Percentiles rank a stretch among this genome's conserved stretches.
phyloP scores from a whole-genome alignment of 2,113 vertebrate species.

The Gobiocypris rarus region DNA sequence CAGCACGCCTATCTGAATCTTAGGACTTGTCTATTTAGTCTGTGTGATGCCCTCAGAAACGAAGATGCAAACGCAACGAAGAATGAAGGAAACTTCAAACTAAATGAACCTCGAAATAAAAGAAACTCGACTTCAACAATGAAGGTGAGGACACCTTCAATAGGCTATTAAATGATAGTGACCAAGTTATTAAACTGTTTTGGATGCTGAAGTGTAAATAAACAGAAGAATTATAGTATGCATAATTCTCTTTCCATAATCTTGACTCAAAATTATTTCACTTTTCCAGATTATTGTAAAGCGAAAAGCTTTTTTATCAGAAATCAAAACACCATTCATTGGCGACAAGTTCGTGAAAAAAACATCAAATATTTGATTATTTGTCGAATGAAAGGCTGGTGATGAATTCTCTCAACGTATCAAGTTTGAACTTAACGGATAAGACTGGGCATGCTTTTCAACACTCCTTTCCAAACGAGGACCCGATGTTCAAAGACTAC shows the following conservation, averaged over 20 bases:
- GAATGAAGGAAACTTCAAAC: neutral
- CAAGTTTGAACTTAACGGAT: conserved; percentile 58
- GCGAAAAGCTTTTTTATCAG: neutral
- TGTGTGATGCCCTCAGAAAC: neutral
- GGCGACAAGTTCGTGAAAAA: neutral
- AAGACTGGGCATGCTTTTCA: conserved; percentile 58
- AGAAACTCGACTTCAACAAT: neutral
- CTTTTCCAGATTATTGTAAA: conserved; percentile 4
- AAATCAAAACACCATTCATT: neutral
- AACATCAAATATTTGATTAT: neutral
- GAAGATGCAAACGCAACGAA: no score
- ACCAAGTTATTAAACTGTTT: neutral
- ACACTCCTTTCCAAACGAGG: conserved; percentile 62
- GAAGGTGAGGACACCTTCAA: neutral
- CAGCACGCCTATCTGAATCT: neutral
- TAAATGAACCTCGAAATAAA: neutral
- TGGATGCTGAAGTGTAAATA: neutral
- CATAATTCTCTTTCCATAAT: neutral
- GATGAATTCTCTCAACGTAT: conserved; percentile 65
- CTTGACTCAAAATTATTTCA: neutral
- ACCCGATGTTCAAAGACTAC: conserved; percentile 76
- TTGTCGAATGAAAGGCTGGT: neutral
- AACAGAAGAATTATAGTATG: neutral
- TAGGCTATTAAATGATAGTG: neutral
- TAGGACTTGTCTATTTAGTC: no score